A percentile compares a stretch with the other conserved stretches of the same genome.
Evolutionary conservation across 2,797 vertebrate genomes (phyloP).

Genomic region (Tapera naevia): DNA sequence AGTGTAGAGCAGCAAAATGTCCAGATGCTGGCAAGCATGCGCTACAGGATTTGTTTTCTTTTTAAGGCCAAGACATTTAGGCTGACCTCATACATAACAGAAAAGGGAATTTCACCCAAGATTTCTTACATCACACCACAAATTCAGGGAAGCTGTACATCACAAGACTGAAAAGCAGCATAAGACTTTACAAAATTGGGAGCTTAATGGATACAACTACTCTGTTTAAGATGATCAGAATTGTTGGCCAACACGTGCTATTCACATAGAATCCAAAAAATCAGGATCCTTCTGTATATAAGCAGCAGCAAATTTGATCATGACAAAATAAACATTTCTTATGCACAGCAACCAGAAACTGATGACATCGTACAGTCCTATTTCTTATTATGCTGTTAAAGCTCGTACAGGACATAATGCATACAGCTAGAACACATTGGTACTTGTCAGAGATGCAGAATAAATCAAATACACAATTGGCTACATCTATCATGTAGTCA

Average conservation of each 20-base stretch:
- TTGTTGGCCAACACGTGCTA: conserved; percentile 26
- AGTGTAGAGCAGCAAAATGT: neutral
- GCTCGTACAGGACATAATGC: neutral
- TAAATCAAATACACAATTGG: neutral
- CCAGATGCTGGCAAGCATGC: conserved; percentile 5
- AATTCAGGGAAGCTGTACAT: conserved; percentile 13
- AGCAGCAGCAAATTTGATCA: neutral
- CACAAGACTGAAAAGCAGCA: neutral
- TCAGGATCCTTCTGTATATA: neutral
- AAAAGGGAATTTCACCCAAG: conserved; percentile 15
- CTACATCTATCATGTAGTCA: neutral
- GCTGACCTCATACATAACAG: conserved; percentile 44
- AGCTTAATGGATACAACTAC: conserved; percentile 24
- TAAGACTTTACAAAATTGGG: neutral
- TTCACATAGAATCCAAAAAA: neutral
- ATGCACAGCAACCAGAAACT: neutral
- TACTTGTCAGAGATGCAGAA: neutral
- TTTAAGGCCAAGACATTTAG: conserved; percentile 15
- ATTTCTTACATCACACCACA: conserved; percentile 19
- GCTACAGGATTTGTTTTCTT: conserved; percentile 26
- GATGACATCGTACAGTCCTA: neutral
- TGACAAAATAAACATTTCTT: neutral
- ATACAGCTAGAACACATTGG: neutral
- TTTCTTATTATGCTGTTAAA: neutral
- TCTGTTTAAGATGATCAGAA: neutral